Percentiles rank a stretch among this genome's conserved stretches.
Evolutionary conservation across 1,140 invertebrate species (phyloP).

Genomic region (Aphaenogaster ashmeadi): DNA sequence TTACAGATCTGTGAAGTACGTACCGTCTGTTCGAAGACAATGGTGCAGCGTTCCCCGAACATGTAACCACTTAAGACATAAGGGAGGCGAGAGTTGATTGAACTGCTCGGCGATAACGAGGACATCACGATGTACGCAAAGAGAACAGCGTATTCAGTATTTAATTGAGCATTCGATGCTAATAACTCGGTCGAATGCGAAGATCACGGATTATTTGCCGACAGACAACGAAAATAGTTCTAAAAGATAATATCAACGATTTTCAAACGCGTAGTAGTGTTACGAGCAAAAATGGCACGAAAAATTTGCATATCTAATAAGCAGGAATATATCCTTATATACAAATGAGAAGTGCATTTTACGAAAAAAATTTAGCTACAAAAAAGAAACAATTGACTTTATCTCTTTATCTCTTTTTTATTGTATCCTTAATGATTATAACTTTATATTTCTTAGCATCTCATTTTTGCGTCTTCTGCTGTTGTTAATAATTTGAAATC

Average conservation of each 20-base stretch:
- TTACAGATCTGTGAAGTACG: slow-evolving; percentile 24
- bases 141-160: slow-evolving; percentile 11
- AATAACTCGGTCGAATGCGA: background rate
- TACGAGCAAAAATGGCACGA: background rate
- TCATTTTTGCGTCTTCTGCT: no score
- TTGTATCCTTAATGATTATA: no score
- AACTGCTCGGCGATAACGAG: slow-evolving; percentile 40
- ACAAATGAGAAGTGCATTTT: background rate
- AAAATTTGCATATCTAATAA: slow-evolving; percentile 14
- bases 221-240: background rate
- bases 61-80: slow-evolving; percentile 55
- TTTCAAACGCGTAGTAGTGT: background rate
- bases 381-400: background rate
- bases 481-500: no score
- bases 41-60: slow-evolving; percentile 36
- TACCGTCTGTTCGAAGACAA: slow-evolving; percentile 47
- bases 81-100: slow-evolving; percentile 47
- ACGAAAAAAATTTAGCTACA: background rate
- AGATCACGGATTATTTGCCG: background rate
- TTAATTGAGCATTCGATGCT: slow-evolving; percentile 25
- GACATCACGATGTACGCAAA: slow-evolving; percentile 41
- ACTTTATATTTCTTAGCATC: no score
- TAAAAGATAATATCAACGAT: background rate
- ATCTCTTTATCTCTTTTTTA: no score
- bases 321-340: background rate